Percentiles rank a stretch among this genome's conserved stretches.
These are phyloP conservation scores for Arothron firmamentum DNA, from an alignment of 2,113 vertebrate species.

Conservation along the genomic window DNA sequence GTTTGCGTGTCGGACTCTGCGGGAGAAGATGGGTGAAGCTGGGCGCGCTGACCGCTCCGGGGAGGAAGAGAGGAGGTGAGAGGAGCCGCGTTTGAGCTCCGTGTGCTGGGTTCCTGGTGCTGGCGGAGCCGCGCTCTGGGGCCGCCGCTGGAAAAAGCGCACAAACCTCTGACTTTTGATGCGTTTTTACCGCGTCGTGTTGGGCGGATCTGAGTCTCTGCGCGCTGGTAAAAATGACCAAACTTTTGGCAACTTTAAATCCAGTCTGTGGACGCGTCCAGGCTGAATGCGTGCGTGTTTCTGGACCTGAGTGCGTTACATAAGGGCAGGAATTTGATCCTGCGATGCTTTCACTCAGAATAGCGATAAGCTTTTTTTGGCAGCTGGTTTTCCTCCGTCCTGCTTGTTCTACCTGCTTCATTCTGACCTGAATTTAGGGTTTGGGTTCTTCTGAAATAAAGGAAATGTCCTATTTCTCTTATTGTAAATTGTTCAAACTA, in stretches of 20 bases:
- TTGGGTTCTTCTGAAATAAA: too few species aligned
- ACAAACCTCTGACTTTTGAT: too few species aligned
- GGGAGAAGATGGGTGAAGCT: slow-evolving; percentile 28
- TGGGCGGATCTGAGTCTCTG: background rate
- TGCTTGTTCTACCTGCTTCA: background rate
- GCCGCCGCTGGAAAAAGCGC: too few species aligned
- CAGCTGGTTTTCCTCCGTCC: background rate
- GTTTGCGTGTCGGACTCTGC: background rate
- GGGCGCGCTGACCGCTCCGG: background rate
- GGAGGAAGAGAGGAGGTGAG: slow-evolving; percentile 25
- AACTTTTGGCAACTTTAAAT: background rate
- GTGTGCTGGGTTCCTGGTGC: background rate
- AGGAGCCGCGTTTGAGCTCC: background rate
- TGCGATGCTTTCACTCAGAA: background rate
- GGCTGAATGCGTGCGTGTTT: background rate
- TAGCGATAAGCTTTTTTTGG: slow-evolving; percentile 5
- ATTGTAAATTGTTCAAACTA: too few species aligned
- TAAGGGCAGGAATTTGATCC: slow-evolving; percentile 30
- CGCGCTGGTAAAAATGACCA: too few species aligned
- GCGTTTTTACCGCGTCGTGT: background rate
- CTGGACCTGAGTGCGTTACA: slow-evolving; percentile 14
- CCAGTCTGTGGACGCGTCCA: background rate
- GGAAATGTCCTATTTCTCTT: too few species aligned
- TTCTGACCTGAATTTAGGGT: background rate
- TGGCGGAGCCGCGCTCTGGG: background rate